Evolutionary conservation across 2,113 vertebrate species (phyloP), one percentile per base, ranked within the genome.

Genomic region (Passer domesticus): DNA sequence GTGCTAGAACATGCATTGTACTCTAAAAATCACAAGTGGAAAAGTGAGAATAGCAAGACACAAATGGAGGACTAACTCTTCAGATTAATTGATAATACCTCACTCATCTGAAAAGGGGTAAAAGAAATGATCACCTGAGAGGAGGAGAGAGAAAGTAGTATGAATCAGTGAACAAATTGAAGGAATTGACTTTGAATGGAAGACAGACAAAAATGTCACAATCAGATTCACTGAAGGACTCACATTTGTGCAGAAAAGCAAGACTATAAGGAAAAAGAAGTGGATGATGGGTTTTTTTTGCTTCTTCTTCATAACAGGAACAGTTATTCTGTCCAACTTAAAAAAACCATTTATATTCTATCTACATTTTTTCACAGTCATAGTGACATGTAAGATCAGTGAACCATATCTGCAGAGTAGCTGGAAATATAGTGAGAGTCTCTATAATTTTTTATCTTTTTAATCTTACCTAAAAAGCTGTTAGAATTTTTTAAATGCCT

Each of bases 31-130:
- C 11, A 1, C 69, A 67, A 21, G 23, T 84, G 62, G 28, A 83
- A 67, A 84, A 86, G 37, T 0, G 2, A 83, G 62, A 90, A 77
- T 30, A 28, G 21, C 13, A 43, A 87, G 60, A 53, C 21, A 70
- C 70, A 92, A 95, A 90, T 43, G 82, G 76, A 84, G 58, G 13
- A 70, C 46, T 89, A 35, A 63, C 53, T 94, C 60, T 95, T 92
- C 81, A 91, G 94, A 92, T 92, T 94, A 94, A 96, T 85, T 96
- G 94, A 89, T 95, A 93, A 94, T 59, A 60, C 20, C 58, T 84
- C 44, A 43, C 25, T 90, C 62, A 79, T 46, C 46, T 95, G 58
- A 74, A 87, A 85, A 92, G 35, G 67, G 35, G 58, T 58, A 70
- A 92, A 89, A 92, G 47, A 92, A 94, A 72, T 62, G 30, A 91